Conservation (phyloP, 2,888 invertebrate species). For the Vannuccia rotundouncinata region DNA sequence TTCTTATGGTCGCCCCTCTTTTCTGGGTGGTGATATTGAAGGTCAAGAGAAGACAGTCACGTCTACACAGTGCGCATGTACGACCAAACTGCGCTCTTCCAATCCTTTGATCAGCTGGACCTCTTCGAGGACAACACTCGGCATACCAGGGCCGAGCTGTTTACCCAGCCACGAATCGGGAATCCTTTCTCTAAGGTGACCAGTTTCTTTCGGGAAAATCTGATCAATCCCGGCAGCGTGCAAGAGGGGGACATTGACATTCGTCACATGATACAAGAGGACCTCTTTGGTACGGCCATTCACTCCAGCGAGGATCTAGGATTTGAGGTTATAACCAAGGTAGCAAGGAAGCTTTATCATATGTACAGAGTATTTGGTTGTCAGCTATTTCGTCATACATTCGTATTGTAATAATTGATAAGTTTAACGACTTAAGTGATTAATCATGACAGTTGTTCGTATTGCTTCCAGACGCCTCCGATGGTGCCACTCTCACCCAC, state of each 20-base stretch:
- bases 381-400: too few species aligned
- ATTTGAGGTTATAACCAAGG: slow-evolving; percentile 56
- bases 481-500: slow-evolving; percentile 64
- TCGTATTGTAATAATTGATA: too few species aligned
- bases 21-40: too few species aligned
- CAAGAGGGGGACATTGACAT: slow-evolving; percentile 60
- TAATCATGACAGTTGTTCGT: too few species aligned
- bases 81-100: slow-evolving; percentile 63
- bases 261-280: slow-evolving; percentile 47
- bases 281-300: slow-evolving; percentile 40
- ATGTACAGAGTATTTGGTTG: too few species aligned
- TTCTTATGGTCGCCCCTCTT: too few species aligned
- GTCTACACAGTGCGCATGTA: slow-evolving; percentile 66
- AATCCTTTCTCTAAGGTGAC: slow-evolving; percentile 66
- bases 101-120: slow-evolving; percentile 78
- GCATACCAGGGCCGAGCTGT: slow-evolving; percentile 43
- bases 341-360: too few species aligned
- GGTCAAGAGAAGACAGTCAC: slow-evolving; percentile 68
- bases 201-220: slow-evolving; percentile 65
- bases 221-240: slow-evolving; percentile 46
- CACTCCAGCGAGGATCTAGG: slow-evolving; percentile 54
- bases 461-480: not conserved
- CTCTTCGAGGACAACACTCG: slow-evolving; percentile 65
- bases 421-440: too few species aligned
- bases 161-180: not conserved